Base-by-base conservation (phyloP, 2,113 vertebrate genomes). In the Microtus oregoni region DNA sequence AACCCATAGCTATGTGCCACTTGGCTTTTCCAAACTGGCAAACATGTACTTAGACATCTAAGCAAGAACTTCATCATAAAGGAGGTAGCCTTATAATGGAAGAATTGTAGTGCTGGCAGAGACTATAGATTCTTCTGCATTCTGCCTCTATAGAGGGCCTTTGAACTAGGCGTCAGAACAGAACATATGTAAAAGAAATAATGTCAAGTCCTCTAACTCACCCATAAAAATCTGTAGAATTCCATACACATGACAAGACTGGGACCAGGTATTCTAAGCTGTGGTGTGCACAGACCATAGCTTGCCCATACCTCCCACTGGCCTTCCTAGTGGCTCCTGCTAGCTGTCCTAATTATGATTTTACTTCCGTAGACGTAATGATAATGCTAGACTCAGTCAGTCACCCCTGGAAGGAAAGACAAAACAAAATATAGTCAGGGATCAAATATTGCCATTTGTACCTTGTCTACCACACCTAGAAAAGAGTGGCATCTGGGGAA, bases 1-100 rank as follows among this genome's bases (percentile, higher is more conserved):
- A 2, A 75, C 44, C 10, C 28, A 35, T 1, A 32, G 12, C 58
- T 30, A 22, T 15, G 24, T n/a, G 17, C 91, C 24, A 28, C 24
- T 82, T 78, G 63, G 47, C 68, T 91, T 83, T 73, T 28, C 20
- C 76, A 28, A n/a, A 9, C 87, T 63, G 41, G 73, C 77, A 95
- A 63, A 72, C 19, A 19, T 55, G 58, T 35, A 20, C 47, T 61
- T 55, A 24, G 55, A 81, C 7, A 76, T 17, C 50, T 7, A 68
- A 47, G 35, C 52, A 38, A 47, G 30, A 72, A 38, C 22, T 12
- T 55, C 70, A 85, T 12, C 30, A 13, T 20, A 26, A 50, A 0
- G 2, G 35, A 94, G 26, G 24, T 8, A 12, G 26, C 1, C 85
- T 86, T 50, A 11, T 11, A 63, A 20, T 3, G 1, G 20, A 68